A percentile compares a stretch with the other conserved stretches of the same genome.
These are phyloP conservation scores for Nymphalis io DNA, from an alignment of 1,140 invertebrate genomes.

Conservation along the genomic window DNA sequence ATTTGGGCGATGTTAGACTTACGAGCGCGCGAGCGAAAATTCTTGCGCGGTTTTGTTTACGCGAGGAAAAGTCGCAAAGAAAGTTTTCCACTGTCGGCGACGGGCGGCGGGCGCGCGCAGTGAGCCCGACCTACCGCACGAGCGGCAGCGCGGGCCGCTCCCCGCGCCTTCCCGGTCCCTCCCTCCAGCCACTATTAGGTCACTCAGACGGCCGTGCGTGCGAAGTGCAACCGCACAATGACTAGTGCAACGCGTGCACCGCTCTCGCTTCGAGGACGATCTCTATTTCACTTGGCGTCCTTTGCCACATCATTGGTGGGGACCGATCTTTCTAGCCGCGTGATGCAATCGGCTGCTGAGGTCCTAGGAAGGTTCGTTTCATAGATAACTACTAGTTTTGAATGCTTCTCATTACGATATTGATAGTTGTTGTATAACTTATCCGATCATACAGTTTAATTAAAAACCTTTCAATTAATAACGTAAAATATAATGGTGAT, in stretches of 20 bases:
- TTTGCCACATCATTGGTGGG: conserved; percentile 78
- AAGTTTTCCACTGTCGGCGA: conserved; percentile 73
- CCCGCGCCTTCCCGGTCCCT: conserved; percentile 73
- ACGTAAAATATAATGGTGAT: not conserved
- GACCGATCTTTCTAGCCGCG: conserved; percentile 78
- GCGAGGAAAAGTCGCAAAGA: conserved; percentile 77
- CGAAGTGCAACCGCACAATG: conserved; percentile 76
- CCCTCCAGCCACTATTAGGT: conserved; percentile 79
- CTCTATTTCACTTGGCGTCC: conserved; percentile 79
- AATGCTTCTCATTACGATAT: conserved; percentile 31
- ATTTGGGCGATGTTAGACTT: conserved; percentile 24
- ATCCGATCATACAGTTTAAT: not conserved
- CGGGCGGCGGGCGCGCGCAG: conserved; percentile 71
- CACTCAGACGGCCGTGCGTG: conserved; percentile 75
- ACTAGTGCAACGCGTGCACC: conserved; percentile 78
- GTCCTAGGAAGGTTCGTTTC: conserved; percentile 61
- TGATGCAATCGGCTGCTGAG: conserved; percentile 72
- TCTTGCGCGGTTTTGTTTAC: conserved; percentile 62
- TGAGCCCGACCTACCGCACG: conserved; percentile 79
- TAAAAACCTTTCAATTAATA: not conserved
- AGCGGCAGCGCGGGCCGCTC: conserved; percentile 63
- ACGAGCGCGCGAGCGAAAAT: conserved; percentile 34
- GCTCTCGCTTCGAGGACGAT: conserved; percentile 80
- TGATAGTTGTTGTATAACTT: conserved; percentile 19
- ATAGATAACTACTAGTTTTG: conserved; percentile 38